Percentiles rank a stretch among this genome's conserved stretches.
Conservation (phyloP, 2,888 invertebrate species). For the Biston stratarius region DNA sequence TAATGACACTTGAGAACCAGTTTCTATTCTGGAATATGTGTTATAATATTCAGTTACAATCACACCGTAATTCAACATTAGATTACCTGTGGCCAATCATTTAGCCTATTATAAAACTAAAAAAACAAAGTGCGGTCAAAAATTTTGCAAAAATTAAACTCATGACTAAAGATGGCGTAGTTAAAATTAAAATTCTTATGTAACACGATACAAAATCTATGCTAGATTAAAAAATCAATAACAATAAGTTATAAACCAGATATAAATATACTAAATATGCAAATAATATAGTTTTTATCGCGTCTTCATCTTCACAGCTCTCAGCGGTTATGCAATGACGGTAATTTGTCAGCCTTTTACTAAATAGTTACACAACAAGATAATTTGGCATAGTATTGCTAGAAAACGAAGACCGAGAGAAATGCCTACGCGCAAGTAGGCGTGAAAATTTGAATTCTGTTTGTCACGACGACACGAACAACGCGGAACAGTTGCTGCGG, state of each 20-base stretch:
- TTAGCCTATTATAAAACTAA: neutral
- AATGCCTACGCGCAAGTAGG: constrained; percentile 63
- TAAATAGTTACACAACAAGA: constrained; percentile 61
- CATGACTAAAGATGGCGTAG: constrained; percentile 11
- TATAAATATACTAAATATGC: constrained; percentile 28
- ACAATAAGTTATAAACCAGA: constrained; percentile 17
- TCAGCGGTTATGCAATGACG: constrained; percentile 41
- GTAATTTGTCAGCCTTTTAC: constrained; percentile 51
- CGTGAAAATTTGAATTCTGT: constrained; percentile 69
- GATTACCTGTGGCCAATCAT: too few relatives aligned
- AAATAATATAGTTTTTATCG: constrained; percentile 34
- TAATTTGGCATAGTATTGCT: constrained; percentile 64
- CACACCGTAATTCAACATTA: too few relatives aligned
- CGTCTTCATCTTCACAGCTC: constrained; percentile 25
- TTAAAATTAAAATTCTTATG: constrained; percentile 12
- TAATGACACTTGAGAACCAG: too few relatives aligned
- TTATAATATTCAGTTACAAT: too few relatives aligned
- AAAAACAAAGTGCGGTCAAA: constrained; percentile 14
- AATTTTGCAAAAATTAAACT: constrained; percentile 14
- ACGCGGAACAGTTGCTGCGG: constrained; percentile 31
- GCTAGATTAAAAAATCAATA: constrained; percentile 14
- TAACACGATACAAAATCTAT: constrained; percentile 14
- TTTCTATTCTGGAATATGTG: too few relatives aligned
- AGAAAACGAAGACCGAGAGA: constrained; percentile 67
- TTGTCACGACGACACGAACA: constrained; percentile 57